Evolutionary conservation across 2,113 vertebrate species (phyloP).

Genomic region (Cariama cristata): DNA sequence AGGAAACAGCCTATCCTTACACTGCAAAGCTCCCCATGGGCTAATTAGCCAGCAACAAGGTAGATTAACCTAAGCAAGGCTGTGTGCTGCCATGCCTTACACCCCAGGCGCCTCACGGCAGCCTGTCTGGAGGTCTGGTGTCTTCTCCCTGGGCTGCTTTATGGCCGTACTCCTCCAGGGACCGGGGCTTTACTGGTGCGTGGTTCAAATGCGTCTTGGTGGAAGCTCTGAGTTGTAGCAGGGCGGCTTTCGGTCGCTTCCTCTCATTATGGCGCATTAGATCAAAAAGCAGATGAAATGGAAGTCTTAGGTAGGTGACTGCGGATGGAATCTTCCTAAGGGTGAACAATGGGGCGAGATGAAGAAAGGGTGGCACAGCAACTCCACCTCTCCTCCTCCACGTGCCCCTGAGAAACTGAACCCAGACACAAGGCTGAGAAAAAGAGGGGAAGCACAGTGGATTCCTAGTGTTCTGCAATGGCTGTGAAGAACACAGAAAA

Average conservation of each 20-base stretch:
- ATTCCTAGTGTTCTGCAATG: not conserved
- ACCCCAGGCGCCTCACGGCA: rapidly evolving
- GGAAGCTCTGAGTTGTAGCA: not conserved
- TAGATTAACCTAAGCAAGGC: not conserved
- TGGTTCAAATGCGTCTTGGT: rapidly evolving
- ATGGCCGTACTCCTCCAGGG: rapidly evolving
- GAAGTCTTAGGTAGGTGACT: not conserved
- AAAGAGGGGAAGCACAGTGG: not conserved
- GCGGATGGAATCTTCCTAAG: not conserved
- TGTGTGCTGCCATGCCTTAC: not conserved
- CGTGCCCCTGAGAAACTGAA: not conserved
- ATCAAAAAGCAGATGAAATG: slow-evolving; percentile 12
- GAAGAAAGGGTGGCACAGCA: not conserved
- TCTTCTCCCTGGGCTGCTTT: not conserved
- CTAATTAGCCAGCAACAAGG: not conserved
- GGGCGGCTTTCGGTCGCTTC: rapidly evolving
- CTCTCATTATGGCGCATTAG: not conserved
- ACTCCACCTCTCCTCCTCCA: not conserved
- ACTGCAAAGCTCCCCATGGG: not conserved
- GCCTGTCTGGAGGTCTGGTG: not conserved
- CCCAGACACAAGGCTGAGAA: not conserved
- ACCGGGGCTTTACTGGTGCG: rapidly evolving
- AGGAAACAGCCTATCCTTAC: not conserved
- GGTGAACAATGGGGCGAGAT: rapidly evolving
- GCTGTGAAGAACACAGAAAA: not conserved